A percentile compares a stretch with the other conserved stretches of the same genome.
Evolutionary conservation across 2,888 invertebrate genomes (phyloP).

Genomic region (Chrysolina oricalcia): DNA sequence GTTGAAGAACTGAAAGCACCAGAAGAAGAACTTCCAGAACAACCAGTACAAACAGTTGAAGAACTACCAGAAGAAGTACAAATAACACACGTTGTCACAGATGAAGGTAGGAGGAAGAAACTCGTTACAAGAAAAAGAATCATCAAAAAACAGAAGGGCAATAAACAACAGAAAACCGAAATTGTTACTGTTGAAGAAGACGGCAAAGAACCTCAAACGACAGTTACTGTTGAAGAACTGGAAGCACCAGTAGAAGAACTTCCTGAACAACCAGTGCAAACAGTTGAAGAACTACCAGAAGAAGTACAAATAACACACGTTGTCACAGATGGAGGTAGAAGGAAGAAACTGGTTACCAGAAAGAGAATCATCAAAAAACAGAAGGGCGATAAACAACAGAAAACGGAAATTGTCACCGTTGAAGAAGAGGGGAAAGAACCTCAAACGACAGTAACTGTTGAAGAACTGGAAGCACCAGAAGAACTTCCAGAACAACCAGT

Average conservation of each 20-base stretch:
- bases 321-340: slow-evolving; percentile 65
- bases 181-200: slow-evolving; percentile 69
- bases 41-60: slow-evolving; percentile 41
- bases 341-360: slow-evolving; percentile 62
- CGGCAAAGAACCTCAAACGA: slow-evolving; percentile 68
- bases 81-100: slow-evolving; percentile 62
- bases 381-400: slow-evolving; percentile 60
- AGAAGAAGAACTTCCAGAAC: slow-evolving; percentile 59
- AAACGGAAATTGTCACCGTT: slow-evolving; percentile 62
- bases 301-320: slow-evolving; percentile 52
- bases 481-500: slow-evolving; percentile 27
- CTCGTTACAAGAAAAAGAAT: slow-evolving; percentile 66
- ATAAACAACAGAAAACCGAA: slow-evolving; percentile 65
- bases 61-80: slow-evolving; percentile 62
- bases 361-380: slow-evolving; percentile 59
- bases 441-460: slow-evolving; percentile 68
- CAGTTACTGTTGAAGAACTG: slow-evolving; percentile 60
- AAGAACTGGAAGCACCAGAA: slow-evolving; percentile 64
- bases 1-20: slow-evolving; percentile 60
- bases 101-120: slow-evolving; percentile 63
- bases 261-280: slow-evolving; percentile 45
- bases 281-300: slow-evolving; percentile 57
- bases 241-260: slow-evolving; percentile 36
- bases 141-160: slow-evolving; percentile 69
- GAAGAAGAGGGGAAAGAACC: slow-evolving; percentile 68